Evolutionary conservation across 2,888 invertebrate genomes (phyloP).

Genomic region (Hypsopygia costalis): DNA sequence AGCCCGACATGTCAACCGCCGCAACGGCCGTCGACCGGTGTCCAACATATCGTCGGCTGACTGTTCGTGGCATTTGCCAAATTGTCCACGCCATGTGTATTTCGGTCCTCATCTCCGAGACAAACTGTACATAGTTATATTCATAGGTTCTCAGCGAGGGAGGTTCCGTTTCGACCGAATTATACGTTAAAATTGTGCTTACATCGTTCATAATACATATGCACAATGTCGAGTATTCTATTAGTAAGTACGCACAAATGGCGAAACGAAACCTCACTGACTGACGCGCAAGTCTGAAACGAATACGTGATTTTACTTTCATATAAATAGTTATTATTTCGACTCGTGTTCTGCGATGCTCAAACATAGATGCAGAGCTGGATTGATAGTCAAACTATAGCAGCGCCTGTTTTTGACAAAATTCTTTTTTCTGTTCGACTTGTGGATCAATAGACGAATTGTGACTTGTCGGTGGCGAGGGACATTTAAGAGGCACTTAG

Average conservation of each 20-base stretch:
- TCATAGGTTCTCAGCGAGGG: neutral
- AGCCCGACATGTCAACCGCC: no score
- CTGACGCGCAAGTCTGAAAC: neutral
- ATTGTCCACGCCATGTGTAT: no score
- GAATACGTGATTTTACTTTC: conserved; percentile 1
- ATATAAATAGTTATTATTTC: neutral
- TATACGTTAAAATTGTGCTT: neutral
- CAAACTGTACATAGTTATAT: neutral
- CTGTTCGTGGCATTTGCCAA: no score
- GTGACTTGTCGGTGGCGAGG: neutral
- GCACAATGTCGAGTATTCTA: neutral
- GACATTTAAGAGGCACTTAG: neutral
- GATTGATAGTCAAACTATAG: neutral
- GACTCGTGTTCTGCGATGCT: neutral
- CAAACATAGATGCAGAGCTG: neutral
- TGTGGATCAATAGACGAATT: no score
- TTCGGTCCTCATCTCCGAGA: neutral
- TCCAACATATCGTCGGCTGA: no score
- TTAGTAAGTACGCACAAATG: neutral
- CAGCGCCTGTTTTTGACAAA: neutral
- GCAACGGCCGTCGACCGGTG: no score
- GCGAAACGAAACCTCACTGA: conserved; percentile 1
- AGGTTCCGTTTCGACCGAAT: neutral
- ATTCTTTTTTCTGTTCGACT: neutral
- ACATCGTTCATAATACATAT: neutral